Conservation (phyloP, 2,888 invertebrate species). For the Halocaridina rubra region DNA sequence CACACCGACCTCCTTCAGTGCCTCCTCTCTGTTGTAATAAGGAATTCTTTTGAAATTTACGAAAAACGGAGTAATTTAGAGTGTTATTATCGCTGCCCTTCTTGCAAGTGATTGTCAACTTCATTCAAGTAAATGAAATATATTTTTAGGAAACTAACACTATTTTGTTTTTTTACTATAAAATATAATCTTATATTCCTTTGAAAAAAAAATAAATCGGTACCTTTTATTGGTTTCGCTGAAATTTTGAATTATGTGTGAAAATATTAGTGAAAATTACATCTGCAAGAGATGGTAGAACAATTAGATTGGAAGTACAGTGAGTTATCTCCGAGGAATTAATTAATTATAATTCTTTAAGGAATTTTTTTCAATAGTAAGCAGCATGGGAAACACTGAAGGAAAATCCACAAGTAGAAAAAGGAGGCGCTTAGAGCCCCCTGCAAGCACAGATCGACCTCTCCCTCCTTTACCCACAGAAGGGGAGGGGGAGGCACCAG, state of each 20-base stretch:
- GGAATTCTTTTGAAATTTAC: neutral
- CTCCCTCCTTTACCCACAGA: conserved; percentile 38
- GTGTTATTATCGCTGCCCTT: neutral
- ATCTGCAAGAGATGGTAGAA: no score
- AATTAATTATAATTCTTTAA: no score
- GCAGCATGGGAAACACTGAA: conserved; percentile 44
- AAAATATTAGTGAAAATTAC: no score
- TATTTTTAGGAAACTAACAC: no score
- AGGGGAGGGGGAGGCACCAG: conserved; percentile 22
- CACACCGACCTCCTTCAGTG: conserved; percentile 50
- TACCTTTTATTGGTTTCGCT: no score
- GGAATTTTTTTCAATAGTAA: conserved; percentile 4
- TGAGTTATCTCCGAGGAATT: no score
- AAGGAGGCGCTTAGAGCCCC: conserved; percentile 42
- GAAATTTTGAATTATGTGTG: no score
- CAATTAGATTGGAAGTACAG: no score
- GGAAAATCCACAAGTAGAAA: conserved; percentile 35
- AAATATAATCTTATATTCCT: no score
- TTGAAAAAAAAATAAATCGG: no score
- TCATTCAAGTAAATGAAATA: conserved; percentile 18
- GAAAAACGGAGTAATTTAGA: conserved; percentile 1
- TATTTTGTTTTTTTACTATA: no score
- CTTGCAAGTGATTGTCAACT: conserved; percentile 1
- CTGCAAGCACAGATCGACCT: conserved; percentile 40
- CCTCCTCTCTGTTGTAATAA: conserved; percentile 21